A percentile compares a stretch with the other conserved stretches of the same genome.
Evolutionary conservation across 2,113 vertebrate species (phyloP).

Genomic region (Shinisaurus crocodilurus): DNA sequence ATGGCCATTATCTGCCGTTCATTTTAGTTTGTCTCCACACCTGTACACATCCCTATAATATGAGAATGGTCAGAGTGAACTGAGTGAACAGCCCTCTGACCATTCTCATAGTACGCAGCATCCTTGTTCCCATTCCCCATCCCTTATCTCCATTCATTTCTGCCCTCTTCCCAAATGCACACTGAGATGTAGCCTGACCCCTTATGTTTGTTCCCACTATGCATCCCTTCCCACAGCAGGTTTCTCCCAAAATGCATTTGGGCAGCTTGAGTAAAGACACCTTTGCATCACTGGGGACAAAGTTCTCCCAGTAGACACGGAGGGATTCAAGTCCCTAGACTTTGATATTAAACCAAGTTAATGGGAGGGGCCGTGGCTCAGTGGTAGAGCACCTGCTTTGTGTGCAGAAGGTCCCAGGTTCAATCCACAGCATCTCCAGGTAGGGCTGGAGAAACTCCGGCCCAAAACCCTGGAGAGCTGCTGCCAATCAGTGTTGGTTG

Average conservation of each 20-base stretch:
- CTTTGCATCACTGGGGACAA: not conserved
- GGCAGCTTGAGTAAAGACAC: not conserved
- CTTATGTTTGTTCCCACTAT: no score
- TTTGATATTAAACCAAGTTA: not conserved
- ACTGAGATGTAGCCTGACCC: not conserved
- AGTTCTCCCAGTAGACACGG: not conserved
- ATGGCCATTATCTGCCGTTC: no score
- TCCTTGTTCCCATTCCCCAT: not conserved
- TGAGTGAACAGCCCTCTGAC: not conserved
- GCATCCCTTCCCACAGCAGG: not conserved
- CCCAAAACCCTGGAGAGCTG: no score
- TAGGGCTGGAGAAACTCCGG: no score
- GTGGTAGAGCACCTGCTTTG: no score
- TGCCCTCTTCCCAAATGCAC: not conserved
- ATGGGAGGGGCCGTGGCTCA: no score
- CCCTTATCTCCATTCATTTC: not conserved
- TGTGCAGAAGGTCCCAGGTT: no score
- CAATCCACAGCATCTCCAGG: no score
- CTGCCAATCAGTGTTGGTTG: no score
- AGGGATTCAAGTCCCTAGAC: not conserved
- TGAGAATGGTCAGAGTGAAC: no score
- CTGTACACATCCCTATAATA: not conserved
- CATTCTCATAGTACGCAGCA: not conserved
- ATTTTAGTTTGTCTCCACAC: not conserved
- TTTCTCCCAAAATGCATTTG: not conserved